Percentiles rank a stretch among this genome's conserved stretches.
Conservation (phyloP, 2,888 invertebrate genomes). For the Scaptomyza flava region DNA sequence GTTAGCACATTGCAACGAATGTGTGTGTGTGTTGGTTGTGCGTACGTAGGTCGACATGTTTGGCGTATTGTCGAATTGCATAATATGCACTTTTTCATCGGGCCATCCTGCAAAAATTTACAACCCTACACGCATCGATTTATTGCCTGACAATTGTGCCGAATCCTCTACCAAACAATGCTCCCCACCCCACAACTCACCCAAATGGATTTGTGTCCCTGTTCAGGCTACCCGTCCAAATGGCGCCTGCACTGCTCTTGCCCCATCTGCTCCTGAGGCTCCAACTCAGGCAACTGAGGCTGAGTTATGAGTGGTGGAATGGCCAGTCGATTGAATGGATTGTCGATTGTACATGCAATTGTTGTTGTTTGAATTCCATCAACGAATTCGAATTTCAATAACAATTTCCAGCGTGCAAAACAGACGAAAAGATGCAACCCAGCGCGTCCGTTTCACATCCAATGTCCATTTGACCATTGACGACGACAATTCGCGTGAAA, state of each 20-base stretch:
- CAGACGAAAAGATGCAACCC: conserved; percentile 33
- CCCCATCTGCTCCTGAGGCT: conserved; percentile 7
- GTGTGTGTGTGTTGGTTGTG: conserved; percentile 41
- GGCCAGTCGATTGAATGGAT: conserved; percentile 71
- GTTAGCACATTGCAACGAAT: conserved; percentile 44
- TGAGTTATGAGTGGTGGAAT: conserved; percentile 71
- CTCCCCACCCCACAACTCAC: background rate
- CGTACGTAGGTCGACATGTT: conserved; percentile 73
- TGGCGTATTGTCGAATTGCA: conserved; percentile 82
- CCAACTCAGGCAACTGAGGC: conserved; percentile 20
- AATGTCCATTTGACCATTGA: conserved; percentile 50
- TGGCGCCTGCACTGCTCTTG: conserved; percentile 46
- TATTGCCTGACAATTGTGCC: conserved; percentile 83
- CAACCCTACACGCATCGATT: conserved; percentile 83
- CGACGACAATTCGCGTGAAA: conserved; percentile 78
- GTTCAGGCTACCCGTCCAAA: conserved; percentile 42
- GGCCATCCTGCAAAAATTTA: conserved; percentile 79
- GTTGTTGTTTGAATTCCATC: conserved; percentile 73
- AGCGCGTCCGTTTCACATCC: conserved; percentile 28
- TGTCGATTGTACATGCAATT: conserved; percentile 55
- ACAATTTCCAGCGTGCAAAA: conserved; percentile 40
- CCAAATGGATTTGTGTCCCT: conserved; percentile 68
- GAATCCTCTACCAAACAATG: conserved; percentile 65
- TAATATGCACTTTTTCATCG: conserved; percentile 82
- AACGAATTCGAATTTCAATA: conserved; percentile 73